Evolutionary conservation across 2,888 invertebrate genomes (phyloP).

Genomic region (Elmis aenea): DNA sequence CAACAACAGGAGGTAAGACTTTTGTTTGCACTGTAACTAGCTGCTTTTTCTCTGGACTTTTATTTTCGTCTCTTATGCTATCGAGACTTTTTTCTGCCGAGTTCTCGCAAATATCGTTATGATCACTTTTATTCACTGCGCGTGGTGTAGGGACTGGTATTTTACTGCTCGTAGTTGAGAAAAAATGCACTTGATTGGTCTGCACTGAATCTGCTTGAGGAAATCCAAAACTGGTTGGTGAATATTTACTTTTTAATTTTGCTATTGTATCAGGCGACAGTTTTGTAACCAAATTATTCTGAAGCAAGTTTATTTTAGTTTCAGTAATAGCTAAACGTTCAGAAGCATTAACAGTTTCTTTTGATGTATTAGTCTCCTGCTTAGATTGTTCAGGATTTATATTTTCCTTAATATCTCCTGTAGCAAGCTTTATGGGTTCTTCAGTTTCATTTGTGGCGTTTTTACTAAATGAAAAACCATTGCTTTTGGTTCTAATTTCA

Average conservation of each 20-base stretch:
- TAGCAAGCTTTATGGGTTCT: no score
- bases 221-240: slow-evolving; percentile 35
- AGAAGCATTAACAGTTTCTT: no score
- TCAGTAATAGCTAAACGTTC: no score
- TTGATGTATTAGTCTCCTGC: slow-evolving; percentile 3
- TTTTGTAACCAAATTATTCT: slow-evolving; percentile 24
- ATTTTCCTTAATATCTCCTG: no score
- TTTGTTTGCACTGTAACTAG: not conserved
- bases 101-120: not conserved
- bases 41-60: no score
- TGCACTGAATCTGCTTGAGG: slow-evolving; percentile 24
- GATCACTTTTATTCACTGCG: not conserved
- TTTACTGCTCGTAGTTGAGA: slow-evolving; percentile 11
- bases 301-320: slow-evolving; percentile 15
- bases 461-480: no score
- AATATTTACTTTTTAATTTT: slow-evolving; percentile 30
- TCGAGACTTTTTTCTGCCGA: not conserved
- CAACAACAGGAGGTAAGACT: not conserved
- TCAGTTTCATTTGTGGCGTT: not conserved
- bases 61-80: not conserved
- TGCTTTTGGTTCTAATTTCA: not conserved
- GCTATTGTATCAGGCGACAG: slow-evolving; percentile 25
- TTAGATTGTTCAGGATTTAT: no score
- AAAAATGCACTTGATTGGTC: slow-evolving; percentile 9
- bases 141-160: slow-evolving; percentile 11